Evolutionary conservation across 2,797 vertebrate genomes (phyloP), one percentile per base, ranked within the genome.

Genomic region (Capromys pilorides): DNA sequence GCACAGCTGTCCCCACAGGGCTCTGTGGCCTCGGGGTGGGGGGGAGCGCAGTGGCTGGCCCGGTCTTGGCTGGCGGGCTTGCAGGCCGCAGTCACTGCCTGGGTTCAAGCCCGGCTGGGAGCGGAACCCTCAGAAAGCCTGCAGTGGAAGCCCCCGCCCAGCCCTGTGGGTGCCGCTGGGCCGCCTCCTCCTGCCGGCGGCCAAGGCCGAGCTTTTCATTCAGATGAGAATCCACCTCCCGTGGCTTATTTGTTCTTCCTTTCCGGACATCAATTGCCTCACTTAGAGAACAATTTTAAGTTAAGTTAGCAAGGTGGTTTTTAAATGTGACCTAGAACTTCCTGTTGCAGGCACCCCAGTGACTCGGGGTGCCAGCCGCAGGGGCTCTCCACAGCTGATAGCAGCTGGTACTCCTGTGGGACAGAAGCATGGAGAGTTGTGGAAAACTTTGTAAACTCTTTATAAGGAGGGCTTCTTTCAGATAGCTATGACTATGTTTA

Each of bases 261-360:
- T 93, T 54, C 64, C 69, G 41, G 39, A 26, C 39, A 75, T 81
- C 36, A 75, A 73, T 59, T 59, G 36, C 66, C 84, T 93, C 61
- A 82, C 79, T 86, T 84, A 69, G 88, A 71, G 21, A 94, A 79
- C 62, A 83, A 69, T 66, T 90, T 93, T 86, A 82, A 67, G 24
- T 69, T 83, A 91, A 61, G 33, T 69, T 83, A 91, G 51, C 59
- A 31, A 83, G 14, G 7, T 84, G 73, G 69, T 62, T 94, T 84
- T 93, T 16, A 64, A 87, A 67, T n/a, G 24, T 79, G 61, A 81
- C 61, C 31, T 93, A 77, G 45, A 31, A 11, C 49, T 64, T 18
- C 59, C 59, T 16, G 21, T 21, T 61, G 61, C 61, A 10, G 24
- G 22, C 61, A 62, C 61, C 22, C 64, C 64, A 13, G 10, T 36